A percentile compares a stretch with the other conserved stretches of the same genome.
Evolutionary conservation across 2,113 vertebrate species (phyloP).

Genomic region (Todiramphus chloris): DNA sequence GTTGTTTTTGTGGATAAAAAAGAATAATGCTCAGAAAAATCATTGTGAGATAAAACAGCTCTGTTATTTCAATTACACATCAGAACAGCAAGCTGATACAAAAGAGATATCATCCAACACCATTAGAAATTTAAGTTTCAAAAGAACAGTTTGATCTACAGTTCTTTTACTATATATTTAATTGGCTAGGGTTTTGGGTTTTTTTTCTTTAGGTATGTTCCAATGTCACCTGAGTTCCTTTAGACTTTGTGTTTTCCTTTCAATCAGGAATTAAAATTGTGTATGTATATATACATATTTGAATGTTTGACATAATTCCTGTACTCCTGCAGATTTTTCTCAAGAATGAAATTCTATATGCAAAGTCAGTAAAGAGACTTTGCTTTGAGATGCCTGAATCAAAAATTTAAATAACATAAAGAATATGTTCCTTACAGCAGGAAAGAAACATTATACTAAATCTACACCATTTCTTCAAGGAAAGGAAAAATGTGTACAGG

Average conservation of each 20-base stretch:
- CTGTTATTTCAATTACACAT: background rate
- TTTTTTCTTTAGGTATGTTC: background rate
- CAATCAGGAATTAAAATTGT: background rate
- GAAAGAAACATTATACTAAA: slow-evolving; percentile 60
- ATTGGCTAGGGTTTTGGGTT: background rate
- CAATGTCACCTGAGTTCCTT: slow-evolving; percentile 3
- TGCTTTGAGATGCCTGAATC: background rate
- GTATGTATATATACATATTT: background rate
- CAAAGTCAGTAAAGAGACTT: background rate
- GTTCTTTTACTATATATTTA: background rate
- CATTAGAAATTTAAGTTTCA: background rate
- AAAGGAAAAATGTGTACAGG: slow-evolving; percentile 34
- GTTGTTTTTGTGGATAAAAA: background rate
- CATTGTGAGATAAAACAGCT: background rate
- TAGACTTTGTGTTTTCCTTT: background rate
- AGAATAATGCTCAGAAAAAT: background rate
- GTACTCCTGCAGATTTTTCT: slow-evolving; percentile 8
- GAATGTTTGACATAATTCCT: background rate
- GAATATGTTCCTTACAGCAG: slow-evolving; percentile 27
- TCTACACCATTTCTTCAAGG: slow-evolving; percentile 36
- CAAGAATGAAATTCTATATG: background rate
- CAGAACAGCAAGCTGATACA: background rate
- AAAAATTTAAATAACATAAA: slow-evolving; percentile 34
- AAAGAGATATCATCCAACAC: background rate
- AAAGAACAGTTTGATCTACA: background rate